Evolutionary conservation across 2,113 vertebrate species (phyloP).

Genomic region (Copsychus sechellarum): DNA sequence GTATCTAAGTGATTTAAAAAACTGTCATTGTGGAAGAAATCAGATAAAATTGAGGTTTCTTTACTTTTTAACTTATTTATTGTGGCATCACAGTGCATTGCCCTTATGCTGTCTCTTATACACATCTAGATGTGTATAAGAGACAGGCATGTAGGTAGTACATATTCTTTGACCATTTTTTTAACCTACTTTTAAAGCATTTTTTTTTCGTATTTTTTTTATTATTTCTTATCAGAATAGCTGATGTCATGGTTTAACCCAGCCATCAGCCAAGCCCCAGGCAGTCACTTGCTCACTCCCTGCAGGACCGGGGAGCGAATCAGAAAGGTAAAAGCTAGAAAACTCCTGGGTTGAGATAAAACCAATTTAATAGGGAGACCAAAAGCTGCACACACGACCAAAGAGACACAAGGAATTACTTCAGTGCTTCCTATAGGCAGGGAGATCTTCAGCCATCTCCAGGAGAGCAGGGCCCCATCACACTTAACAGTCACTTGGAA

Average conservation of each 20-base stretch:
- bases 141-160: not conserved
- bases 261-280: not conserved
- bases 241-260: not conserved
- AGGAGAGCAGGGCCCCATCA: not conserved
- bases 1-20: too few relatives aligned
- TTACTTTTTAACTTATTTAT: too few relatives aligned
- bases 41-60: too few relatives aligned
- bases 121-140: too few relatives aligned
- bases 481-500: accelerated
- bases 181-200: not conserved
- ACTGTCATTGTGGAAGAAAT: too few relatives aligned
- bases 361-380: not conserved
- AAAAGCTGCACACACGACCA: not conserved
- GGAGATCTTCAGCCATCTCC: not conserved
- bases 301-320: not conserved
- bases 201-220: not conserved
- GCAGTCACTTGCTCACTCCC: not conserved
- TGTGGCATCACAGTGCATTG: too few relatives aligned
- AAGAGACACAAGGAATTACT: not conserved
- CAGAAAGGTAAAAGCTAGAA: not conserved
- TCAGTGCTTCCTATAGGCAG: not conserved
- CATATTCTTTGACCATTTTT: not conserved
- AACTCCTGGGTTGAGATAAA: not conserved
- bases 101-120: too few relatives aligned
- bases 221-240: not conserved